Evolutionary conservation across 2,797 vertebrate genomes (phyloP).

Genomic region (Siniperca undulata): DNA sequence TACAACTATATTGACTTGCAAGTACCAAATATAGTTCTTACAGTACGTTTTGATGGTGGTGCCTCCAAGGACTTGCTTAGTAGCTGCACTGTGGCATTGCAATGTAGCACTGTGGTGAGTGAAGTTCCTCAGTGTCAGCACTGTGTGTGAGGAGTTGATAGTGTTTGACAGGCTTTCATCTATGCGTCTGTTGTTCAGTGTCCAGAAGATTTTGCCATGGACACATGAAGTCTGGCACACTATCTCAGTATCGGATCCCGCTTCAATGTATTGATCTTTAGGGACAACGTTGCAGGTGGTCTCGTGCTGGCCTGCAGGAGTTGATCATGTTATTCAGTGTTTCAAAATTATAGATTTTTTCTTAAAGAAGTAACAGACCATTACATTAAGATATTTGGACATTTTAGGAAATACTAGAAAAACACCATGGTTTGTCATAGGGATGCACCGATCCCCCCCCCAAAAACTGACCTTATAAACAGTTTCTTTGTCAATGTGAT

Average conservation of each 20-base stretch:
- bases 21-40: slow-evolving; percentile 46
- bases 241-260: slow-evolving; percentile 51
- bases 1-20: background rate
- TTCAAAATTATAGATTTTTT: background rate
- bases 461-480: no score
- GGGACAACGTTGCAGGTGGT: slow-evolving; percentile 57
- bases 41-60: slow-evolving; percentile 68
- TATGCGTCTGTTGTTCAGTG: background rate
- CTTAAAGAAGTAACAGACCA: background rate
- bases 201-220: slow-evolving; percentile 66
- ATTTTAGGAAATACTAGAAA: background rate
- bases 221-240: slow-evolving; percentile 58
- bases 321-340: background rate
- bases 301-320: slow-evolving; percentile 40
- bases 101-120: slow-evolving; percentile 20
- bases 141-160: slow-evolving; percentile 56
- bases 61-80: slow-evolving; percentile 60
- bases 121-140: slow-evolving; percentile 67
- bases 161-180: slow-evolving; percentile 34
- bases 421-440: no score
- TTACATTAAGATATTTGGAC: background rate
- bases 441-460: no score
- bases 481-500: no score
- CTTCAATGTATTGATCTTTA: slow-evolving; percentile 58
- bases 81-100: slow-evolving; percentile 47